Base-by-base conservation (phyloP, 1,140 invertebrate genomes). In the Lepidostoma basale region DNA sequence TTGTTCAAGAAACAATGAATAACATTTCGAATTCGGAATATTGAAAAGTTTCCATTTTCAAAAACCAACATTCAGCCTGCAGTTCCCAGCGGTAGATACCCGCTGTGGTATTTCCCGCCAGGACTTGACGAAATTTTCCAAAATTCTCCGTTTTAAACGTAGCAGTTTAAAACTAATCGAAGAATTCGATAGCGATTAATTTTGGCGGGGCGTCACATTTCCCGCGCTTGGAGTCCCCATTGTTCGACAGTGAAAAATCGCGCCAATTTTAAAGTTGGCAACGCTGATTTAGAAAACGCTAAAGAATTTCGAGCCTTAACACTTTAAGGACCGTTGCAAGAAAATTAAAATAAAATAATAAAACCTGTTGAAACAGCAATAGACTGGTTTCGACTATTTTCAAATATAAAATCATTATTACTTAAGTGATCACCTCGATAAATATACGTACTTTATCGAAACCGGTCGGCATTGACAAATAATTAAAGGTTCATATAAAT, bases 241-340 rank as follows among this genome's bases (percentile, higher is more conserved):
- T 56, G 56, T 23, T 18, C 40, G 69, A 71, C 69, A 59, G 39
- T 72, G 70, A 72, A 72, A 72, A 72, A 72, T 72, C 47, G 70
- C 62, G 66, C 56, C 70, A 72, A 72, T 68, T 72, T 72, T 64
- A 72, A 40, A 72, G 66, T 72, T 72, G 70, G 36, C 65, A 52
- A 72, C 65, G 33, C 47, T 52, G 44, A 67, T 67, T 67, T 45
- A 39, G 64, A 65, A 64, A 67, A 71, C 69, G 40, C 23, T 16
- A 60, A 65, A 39, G 62, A 72, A 72, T 68, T 68, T 45, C 8
- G 14, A n/a, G 0, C 6, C 8, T 28, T 12, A 67, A 56, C 64
- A 23, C 54, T 49, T 45, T 14, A 3, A 16, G 9, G 12, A 12
- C 36, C 20, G 5, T 5, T 22, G 6, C 5, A 47, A 6, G 23